Evolutionary conservation across 1,140 invertebrate genomes (phyloP), one percentile per base, ranked within the genome.

Genomic region (Drosophila virilis): DNA sequence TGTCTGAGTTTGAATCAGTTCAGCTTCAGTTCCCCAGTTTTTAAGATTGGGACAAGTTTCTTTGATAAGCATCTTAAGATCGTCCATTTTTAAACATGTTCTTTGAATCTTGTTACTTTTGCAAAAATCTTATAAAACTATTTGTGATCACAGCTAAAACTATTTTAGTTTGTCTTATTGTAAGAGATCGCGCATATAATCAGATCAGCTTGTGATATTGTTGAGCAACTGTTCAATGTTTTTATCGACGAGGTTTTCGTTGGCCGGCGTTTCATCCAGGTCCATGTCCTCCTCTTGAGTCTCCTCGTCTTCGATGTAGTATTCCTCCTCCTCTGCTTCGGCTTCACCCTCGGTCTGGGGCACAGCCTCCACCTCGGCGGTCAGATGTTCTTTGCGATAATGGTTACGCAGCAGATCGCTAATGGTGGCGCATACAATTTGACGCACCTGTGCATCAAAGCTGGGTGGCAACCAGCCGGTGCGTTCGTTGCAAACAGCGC

Each of bases 381-480:
- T 85, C 1, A 89, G 32, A 8, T 89, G 75, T 42, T 91, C 90
- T 51, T 91, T 91, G 35, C 90, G 90, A 69, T 91, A 90, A 59
- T 93, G 91, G 74, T 93, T 93, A 12, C 94, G 93, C 9, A 95
- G 80, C n/a, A 94, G 92, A 35, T 93, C 92, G 1, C 93, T 93
- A 8, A 96, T 93, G 76, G 94, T 94, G 65, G 93, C 93, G 69
- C 94, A 95, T 6, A 96, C 94, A 51, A 96, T 95, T 91, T 95
- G 94, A 59, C 96, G 92, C 60, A 95, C 95, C 42, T 95, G 93
- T 38, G 95, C 94, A 64, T 95, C 94, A 33, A 96, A 95, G 46
- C 94, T 95, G 9, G 93, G 91, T 0, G 96, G 95, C 51, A 97
- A 92, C 96, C 96, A 97, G 6, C 97, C 97, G 61, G 94, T 94